Conservation (phyloP, 2,113 vertebrate species). For the Callocephalon fimbriatum region DNA sequence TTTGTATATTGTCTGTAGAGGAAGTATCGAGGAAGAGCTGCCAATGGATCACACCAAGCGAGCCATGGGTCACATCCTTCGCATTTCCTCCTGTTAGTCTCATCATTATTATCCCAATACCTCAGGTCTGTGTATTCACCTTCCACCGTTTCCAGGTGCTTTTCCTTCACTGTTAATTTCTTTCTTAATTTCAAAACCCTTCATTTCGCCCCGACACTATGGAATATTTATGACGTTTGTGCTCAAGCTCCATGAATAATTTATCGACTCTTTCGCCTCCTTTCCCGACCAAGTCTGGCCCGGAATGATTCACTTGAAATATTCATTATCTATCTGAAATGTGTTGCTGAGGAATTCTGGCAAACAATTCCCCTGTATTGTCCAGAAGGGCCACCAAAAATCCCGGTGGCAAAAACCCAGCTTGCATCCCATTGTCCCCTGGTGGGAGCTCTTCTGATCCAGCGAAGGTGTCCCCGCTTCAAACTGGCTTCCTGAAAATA, state of each 20-base stretch:
- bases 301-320: conserved; percentile 43
- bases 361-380: neutral
- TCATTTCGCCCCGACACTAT: neutral
- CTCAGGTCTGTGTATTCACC: neutral
- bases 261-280: conserved; percentile 30
- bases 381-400: neutral
- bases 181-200: conserved; percentile 17
- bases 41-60: neutral
- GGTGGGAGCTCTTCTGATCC: neutral
- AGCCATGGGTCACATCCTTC: neutral
- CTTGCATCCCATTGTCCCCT: neutral
- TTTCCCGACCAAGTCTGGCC: neutral
- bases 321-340: conserved; percentile 45
- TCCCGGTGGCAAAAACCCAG: neutral
- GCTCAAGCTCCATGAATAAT: conserved; percentile 41
- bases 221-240: conserved; percentile 60
- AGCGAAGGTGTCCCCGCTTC: neutral
- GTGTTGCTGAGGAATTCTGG: neutral
- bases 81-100: neutral
- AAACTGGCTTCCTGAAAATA: neutral
- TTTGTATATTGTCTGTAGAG: neutral
- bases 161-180: conserved; percentile 36
- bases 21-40: neutral
- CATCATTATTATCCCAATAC: neutral
- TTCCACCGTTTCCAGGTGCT: conserved; percentile 21